Evolutionary conservation across 2,797 vertebrate species (phyloP), one percentile per base, ranked within the genome.

Genomic region (Lithobates pipiens): DNA sequence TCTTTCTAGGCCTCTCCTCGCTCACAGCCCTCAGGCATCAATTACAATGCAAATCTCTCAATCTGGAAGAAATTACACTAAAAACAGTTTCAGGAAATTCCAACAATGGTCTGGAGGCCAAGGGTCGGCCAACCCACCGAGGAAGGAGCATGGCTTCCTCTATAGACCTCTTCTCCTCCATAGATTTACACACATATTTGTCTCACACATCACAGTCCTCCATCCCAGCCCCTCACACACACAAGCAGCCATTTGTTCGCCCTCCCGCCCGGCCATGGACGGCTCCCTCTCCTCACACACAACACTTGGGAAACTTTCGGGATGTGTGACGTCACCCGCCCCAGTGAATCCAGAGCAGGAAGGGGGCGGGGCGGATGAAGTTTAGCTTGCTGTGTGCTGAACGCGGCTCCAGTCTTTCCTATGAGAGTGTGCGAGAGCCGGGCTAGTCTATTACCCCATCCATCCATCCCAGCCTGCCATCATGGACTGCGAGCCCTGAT

Each of bases 21-120:
- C 16, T 23, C 32, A 46, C n/a, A 76, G 42, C 61, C 84, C 72
- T 18, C 8, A 85, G 84, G 76, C 77, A 67, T 63, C 63, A 69
- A 76, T 81, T 78, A 70, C 84, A 86, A 76, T 32, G 72, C 73
- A 76, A 50, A 85, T 27, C 73, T 32, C 75, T 77, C 74, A 86
- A 86, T 86, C 80, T 86, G 85, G 70, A 86, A 83, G 80, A 86
- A 79, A 86, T 83, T 86, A 79, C 68, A 78, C 69, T 78, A 74
- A 82, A 86, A 86, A 86, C 80, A 23, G 85, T 86, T 61, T 83
- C 85, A 83, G 85, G 80, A 86, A 86, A 86, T 86, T 83, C 85
- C 85, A 86, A 86, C 80, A 83, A 86, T 83, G 85, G 76, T 86
- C 80, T 75, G 23, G 10, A 44, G 78, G 80, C 57, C 80, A 83